phyloP scores from a whole-genome alignment of 2,797 vertebrate genomes.

The Sciurus carolinensis region DNA sequence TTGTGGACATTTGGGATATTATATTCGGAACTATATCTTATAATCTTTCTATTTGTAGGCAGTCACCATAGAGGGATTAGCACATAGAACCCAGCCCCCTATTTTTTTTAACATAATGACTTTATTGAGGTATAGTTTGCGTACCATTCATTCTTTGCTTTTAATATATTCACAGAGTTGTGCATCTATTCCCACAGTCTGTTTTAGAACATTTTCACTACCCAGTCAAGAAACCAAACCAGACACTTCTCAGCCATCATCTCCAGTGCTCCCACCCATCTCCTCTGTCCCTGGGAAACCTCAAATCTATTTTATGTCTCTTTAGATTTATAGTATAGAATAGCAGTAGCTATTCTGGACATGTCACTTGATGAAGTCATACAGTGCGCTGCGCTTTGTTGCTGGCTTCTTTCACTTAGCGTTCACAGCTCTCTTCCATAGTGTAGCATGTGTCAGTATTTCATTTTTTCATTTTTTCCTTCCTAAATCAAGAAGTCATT shows the following conservation, averaged over 20 bases:
- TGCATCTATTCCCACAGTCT: too few relatives aligned
- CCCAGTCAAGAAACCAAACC: neutral
- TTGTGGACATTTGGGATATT: neutral
- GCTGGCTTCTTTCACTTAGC: neutral
- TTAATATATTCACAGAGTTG: too few relatives aligned
- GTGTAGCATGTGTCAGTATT: neutral
- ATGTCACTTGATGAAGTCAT: neutral
- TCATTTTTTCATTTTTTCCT: neutral
- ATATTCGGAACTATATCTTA: neutral
- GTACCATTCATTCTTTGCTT: neutral
- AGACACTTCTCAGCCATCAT: neutral
- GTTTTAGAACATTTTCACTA: too few relatives aligned
- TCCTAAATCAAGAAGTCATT: slow-evolving; percentile 19
- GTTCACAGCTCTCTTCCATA: neutral
- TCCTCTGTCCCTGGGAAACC: neutral
- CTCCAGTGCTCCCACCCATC: neutral
- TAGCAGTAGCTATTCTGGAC: neutral
- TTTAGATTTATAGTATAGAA: neutral
- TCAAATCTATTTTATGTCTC: neutral
- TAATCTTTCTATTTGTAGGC: neutral
- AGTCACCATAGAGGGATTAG: neutral
- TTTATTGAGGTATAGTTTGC: neutral
- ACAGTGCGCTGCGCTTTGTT: neutral
- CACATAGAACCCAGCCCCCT: neutral
- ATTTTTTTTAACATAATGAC: neutral